Base-by-base conservation (phyloP, 2,888 invertebrate species). In the Adelognathus sp. region DNA sequence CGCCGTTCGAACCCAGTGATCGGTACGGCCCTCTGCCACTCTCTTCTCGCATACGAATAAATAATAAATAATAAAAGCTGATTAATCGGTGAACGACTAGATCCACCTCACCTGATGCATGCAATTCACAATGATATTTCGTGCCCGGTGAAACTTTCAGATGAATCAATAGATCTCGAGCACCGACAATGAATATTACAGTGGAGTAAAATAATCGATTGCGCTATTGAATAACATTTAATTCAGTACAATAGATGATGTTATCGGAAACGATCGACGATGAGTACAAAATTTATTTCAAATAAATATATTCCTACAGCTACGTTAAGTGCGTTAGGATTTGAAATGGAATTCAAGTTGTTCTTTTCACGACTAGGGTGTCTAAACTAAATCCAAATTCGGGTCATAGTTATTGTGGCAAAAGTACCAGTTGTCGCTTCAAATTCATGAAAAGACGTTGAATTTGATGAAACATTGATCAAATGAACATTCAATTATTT, bases 31-130 rank as follows among this genome's bases (percentile, higher is more conserved):
- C 79, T 75, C 75, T 72, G 79, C 75, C 75, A 79, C 71, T 74
- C 46, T 79, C 78, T 75, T 33, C 78, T 70, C 60, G 39, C 66
- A 67, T 66, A 54, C 46, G 67, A 46, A 79, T 79, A 79, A 79
- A 79, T 79, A 79, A 79, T 70, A 79, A 76, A 64, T n/a, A n/a
- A n/a, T n/a, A n/a, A 78, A 52, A 46, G 56, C 71, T 79, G 79
- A 79, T 79, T 76, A 79, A 79, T 79, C 79, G 75, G 66, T 71
- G 33, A 66, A 72, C 44, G 66, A 66, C 71, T 79, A 75, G 79
- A 75, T 75, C 79, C 79, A 71, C 78, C 64, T 74, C 69, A 67
- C 61, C 67, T 39, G 71, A 44, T 56, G 36, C 66, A 52, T 56
- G 36, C 66, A 52, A 67, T 64, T 67, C 67, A 56, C 60, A 73